Base-by-base conservation (phyloP, 2,888 invertebrate genomes). In the Xiphydria camelus region DNA sequence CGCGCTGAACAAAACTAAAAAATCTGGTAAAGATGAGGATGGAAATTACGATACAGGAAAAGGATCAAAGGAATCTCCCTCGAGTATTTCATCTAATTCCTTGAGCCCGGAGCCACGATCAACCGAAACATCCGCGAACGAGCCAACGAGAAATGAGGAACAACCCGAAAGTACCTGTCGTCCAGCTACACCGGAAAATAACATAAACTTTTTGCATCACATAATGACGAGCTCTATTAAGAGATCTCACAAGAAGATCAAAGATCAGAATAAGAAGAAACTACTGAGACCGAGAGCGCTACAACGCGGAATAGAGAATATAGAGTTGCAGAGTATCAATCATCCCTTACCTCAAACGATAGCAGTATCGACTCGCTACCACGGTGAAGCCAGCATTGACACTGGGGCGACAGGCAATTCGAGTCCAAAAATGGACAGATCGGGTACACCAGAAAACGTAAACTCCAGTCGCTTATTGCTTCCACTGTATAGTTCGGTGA, bases 401-500 rank as follows among this genome's bases (percentile, higher is more conserved):
- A 7, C 29, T 7, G 29, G 29, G 4, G 15, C 1, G 9, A 6
- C 3, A 9, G 15, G 14, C 4, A 12, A 12, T 4, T 14, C 14
- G 6, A 29, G 29, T 29, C 29, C 29, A 29, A 29, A 29, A 29
- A 14, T n/a, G 4, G 52, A 61, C 29, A 58, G 72, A 12, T 61
- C 72, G 0, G 47, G 36, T 4, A 73, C 72, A 2, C 72, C 72
- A 0, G 72, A 73, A 10, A 67, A 65, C 31, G 32, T 66, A 1
- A 71, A 66, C 45, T 73, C 72, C 4, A 72, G 72, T 45, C 54
- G 73, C 43, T 40, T 72, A 6, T 49, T 73, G 10, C 37, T 72
- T 6, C 49, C 62, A 1, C 62, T 66, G 29, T 72, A 60, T 36
- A 63, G 58, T 45, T 70, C 70, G 1, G 63, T 70, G 3, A 70